phyloP scores from a whole-genome alignment of 1,140 invertebrate genomes.

The Drosophila suzukii region DNA sequence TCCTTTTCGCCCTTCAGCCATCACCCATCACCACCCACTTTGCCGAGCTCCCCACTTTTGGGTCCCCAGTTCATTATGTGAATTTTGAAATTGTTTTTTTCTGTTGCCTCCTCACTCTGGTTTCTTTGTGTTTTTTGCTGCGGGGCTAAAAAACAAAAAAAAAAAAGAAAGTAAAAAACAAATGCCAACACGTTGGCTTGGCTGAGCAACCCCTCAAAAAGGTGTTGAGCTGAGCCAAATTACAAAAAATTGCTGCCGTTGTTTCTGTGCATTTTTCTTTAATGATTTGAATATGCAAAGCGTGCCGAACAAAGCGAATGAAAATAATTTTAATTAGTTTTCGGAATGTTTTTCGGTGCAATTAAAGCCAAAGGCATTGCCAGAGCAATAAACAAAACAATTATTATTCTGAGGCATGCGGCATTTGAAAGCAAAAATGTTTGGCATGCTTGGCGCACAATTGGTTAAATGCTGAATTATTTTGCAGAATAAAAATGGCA shows the following conservation, averaged over 20 bases:
- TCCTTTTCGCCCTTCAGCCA: slow-evolving; percentile 18
- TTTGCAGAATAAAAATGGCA: slow-evolving; percentile 19
- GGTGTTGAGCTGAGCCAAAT: slow-evolving; percentile 71
- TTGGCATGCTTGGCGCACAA: slow-evolving; percentile 15
- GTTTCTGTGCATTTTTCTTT: slow-evolving; percentile 50
- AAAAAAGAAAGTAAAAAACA: slow-evolving; percentile 27
- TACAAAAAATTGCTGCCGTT: slow-evolving; percentile 49
- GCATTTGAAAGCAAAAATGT: slow-evolving; percentile 21
- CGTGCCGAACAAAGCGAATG: slow-evolving; percentile 20
- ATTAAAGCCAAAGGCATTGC: slow-evolving; percentile 35
- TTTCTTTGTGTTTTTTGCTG: slow-evolving; percentile 60
- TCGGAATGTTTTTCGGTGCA: slow-evolving; percentile 41
- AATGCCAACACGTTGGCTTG: slow-evolving; percentile 68
- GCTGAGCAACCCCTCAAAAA: slow-evolving; percentile 49
- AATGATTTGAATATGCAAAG: slow-evolving; percentile 64
- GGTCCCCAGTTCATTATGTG: slow-evolving; percentile 70
- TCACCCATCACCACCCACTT: not conserved
- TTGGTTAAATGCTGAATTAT: slow-evolving; percentile 32
- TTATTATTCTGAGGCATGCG: slow-evolving; percentile 30
- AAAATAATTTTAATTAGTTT: slow-evolving; percentile 79
- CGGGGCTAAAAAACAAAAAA: slow-evolving; percentile 33
- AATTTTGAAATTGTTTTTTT: slow-evolving; percentile 66
- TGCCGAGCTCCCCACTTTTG: not conserved
- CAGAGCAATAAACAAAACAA: slow-evolving; percentile 60
- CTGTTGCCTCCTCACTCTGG: not conserved